Conservation (phyloP, 1,140 invertebrate genomes). For the Geopemphigus sp. region DNA sequence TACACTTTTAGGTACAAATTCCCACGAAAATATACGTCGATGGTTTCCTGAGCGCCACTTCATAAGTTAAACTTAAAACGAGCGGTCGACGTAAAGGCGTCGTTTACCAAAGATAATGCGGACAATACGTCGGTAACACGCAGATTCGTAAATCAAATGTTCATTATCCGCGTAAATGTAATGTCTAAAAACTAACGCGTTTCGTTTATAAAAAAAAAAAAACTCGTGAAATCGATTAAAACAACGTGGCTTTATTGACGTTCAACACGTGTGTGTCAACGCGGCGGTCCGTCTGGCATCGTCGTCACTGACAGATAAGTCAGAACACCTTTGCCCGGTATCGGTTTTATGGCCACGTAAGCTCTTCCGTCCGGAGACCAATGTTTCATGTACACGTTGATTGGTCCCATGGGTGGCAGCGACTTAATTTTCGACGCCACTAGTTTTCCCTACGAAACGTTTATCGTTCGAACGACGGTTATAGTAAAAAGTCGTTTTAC, state of each 20-base stretch:
- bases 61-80: too few relatives aligned
- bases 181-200: too few relatives aligned
- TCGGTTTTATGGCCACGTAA: conserved; percentile 58
- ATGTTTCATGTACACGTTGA: conserved; percentile 57
- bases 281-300: background rate
- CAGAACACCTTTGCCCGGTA: conserved; percentile 58
- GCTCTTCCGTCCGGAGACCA: conserved; percentile 59
- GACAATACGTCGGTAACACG: too few relatives aligned
- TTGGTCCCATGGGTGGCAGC: conserved; percentile 57
- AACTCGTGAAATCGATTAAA: background rate
- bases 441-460: conserved; percentile 51
- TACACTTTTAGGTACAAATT: too few relatives aligned
- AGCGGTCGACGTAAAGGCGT: too few relatives aligned
- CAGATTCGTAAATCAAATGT: too few relatives aligned
- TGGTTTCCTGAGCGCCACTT: too few relatives aligned
- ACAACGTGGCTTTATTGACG: background rate
- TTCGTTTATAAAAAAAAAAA: background rate
- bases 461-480: too few relatives aligned
- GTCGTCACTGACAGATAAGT: conserved; percentile 60
- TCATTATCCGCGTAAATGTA: too few relatives aligned
- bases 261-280: background rate
- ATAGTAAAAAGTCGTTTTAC: too few relatives aligned
- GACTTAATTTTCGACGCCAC: conserved; percentile 53
- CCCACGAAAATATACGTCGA: too few relatives aligned
- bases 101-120: too few relatives aligned